Base-by-base conservation (phyloP, 2,113 vertebrate genomes). In the Fulmarus glacialis region DNA sequence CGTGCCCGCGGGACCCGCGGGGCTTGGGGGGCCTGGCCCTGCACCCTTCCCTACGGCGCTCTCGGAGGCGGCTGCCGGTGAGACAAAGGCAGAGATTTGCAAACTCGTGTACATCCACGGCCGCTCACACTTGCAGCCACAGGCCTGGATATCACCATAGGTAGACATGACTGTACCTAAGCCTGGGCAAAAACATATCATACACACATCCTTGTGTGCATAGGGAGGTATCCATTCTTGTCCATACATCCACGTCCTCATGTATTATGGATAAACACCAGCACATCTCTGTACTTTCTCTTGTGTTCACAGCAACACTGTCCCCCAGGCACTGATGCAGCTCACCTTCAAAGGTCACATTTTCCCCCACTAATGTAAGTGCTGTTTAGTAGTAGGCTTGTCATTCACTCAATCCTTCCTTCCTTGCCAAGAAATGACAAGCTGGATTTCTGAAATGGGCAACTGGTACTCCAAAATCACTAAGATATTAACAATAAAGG, bases 141-240 rank as follows among this genome's bases (percentile, higher is more conserved):
- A 1, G 91, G 59, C 82, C 71, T 4, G 74, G 62, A 5, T 79
- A 36, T 22, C 52, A 2, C 26, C 30, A 2, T 2, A 1, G 8
- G 5, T 1, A 16, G 32, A 4, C 21, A 0, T 0, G 22, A 12
- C 27, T 18, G 0, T 6, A 6, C 29, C 84, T 32, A 10, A 67
- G 66, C 27, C 62, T 8, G 17, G 24, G 21, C 58, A 13, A 50
- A 81, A 78, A 23, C 21, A 0, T 1, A 32, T 6, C 34, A 0
- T 2, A 9, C 56, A 15, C 70, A 1, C 8, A 8, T 14, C 12
- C 27, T 26, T 19, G 24, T 2, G 56, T 9, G 66, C 14, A 2
- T 0, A 14, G 59, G 27, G 43, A n/a, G 20, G 56, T 48, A 32
- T 17, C 88, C 30, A 0, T 42, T 47, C 68, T 18, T 11, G 47